phyloP scores from a whole-genome alignment of 2,113 vertebrate genomes.

The Rhea americana region DNA sequence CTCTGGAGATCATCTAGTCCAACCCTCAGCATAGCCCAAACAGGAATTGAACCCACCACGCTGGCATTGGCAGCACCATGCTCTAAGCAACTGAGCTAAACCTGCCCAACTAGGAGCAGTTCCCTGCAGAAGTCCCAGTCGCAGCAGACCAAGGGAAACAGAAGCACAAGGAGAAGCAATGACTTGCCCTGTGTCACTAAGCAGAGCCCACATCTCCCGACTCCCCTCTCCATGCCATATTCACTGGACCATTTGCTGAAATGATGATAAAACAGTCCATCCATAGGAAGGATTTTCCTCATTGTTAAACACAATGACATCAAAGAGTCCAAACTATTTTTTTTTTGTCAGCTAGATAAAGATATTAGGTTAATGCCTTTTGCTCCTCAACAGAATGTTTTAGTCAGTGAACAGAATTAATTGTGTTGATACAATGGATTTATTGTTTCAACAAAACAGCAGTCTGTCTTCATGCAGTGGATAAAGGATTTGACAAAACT shows the following conservation, averaged over 20 bases:
- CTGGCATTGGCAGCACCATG: too few species aligned
- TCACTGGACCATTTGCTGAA: background rate
- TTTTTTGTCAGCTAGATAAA: constrained; percentile 44
- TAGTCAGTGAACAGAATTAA: constrained; percentile 41
- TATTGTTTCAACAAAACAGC: constrained; percentile 34
- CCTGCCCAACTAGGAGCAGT: background rate
- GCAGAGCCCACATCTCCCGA: background rate
- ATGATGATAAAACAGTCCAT: background rate
- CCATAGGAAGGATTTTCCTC: background rate
- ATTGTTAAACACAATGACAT: background rate
- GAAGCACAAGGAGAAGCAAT: background rate
- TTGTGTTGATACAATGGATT: constrained; percentile 64
- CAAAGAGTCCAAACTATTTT: constrained; percentile 6
- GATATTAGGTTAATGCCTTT: constrained; percentile 53
- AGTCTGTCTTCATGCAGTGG: background rate
- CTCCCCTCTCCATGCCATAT: background rate
- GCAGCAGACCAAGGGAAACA: background rate
- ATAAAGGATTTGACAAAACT: constrained; percentile 20
- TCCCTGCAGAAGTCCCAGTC: background rate
- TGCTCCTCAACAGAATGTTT: constrained; percentile 15
- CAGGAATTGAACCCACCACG: too few species aligned
- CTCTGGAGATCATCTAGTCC: too few species aligned
- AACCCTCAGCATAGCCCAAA: too few species aligned
- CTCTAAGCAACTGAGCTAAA: too few species aligned
- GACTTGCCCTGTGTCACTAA: background rate